Conservation (phyloP, 2,888 invertebrate genomes). For the Apomyelois bistriatella region DNA sequence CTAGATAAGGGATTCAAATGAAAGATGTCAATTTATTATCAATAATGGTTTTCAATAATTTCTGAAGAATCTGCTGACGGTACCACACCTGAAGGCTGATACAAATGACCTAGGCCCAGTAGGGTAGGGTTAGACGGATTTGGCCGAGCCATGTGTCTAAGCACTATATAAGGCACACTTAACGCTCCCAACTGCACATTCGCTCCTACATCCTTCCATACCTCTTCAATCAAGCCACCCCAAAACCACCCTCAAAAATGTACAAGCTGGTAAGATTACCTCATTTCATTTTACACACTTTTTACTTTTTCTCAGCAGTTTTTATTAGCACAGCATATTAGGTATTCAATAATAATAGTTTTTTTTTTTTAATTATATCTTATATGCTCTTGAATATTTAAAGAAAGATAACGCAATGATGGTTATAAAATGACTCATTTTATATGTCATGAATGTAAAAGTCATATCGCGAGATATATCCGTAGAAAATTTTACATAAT, state of each 20-base stretch:
- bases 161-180: conserved; percentile 64
- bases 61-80: conserved; percentile 36
- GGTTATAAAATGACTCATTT: too few species aligned
- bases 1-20: too few species aligned
- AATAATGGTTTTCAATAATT: too few species aligned
- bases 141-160: conserved; percentile 58
- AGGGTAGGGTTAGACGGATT: conserved; percentile 70
- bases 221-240: conserved; percentile 47
- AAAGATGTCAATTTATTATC: too few species aligned
- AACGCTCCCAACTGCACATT: conserved; percentile 58
- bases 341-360: too few species aligned
- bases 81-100: conserved; percentile 48
- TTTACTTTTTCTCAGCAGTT: neutral
- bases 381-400: too few species aligned
- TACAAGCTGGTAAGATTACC: conserved; percentile 79
- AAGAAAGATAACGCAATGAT: too few species aligned
- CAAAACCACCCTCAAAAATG: conserved; percentile 70
- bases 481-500: too few species aligned
- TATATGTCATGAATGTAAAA: too few species aligned
- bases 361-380: too few species aligned
- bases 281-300: neutral
- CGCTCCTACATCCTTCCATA: conserved; percentile 49
- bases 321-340: too few species aligned
- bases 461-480: too few species aligned
- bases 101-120: conserved; percentile 66